phyloP scores from a whole-genome alignment of 2,113 vertebrate genomes.

The Rallus limicola region DNA sequence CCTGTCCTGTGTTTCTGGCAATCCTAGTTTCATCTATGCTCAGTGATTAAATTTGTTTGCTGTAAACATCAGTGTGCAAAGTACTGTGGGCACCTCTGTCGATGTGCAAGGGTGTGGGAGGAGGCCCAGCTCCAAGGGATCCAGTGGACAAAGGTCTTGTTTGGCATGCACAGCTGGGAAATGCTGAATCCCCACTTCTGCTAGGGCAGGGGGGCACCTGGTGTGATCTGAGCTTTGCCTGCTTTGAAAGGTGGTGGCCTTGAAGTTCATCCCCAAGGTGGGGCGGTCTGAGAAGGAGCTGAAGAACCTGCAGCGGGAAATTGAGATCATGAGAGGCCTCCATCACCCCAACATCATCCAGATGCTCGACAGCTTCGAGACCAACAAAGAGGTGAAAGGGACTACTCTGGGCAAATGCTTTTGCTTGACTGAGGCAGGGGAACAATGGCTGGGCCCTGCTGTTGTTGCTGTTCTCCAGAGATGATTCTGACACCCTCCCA shows the following conservation, averaged over 20 bases:
- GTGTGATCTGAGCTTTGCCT: neutral
- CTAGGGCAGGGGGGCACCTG: neutral
- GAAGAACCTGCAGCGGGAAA: conserved; percentile 87
- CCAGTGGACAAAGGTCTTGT: neutral
- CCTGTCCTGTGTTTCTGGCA: neutral
- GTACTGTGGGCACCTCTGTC: neutral
- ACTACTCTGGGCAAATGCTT: neutral
- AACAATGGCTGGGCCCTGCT: neutral
- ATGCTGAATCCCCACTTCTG: neutral
- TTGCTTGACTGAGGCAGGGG: neutral
- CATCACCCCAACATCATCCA: conserved; percentile 93
- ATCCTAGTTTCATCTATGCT: neutral
- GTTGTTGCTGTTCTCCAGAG: neutral
- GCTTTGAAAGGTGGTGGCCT: conserved; percentile 86
- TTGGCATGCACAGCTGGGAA: neutral
- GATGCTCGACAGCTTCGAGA: conserved; percentile 95
- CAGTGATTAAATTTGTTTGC: neutral
- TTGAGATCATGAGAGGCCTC: conserved; percentile 92
- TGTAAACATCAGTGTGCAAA: neutral
- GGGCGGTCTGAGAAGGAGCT: conserved; percentile 92
- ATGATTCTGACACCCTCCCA: neutral
- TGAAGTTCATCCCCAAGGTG: conserved; percentile 95
- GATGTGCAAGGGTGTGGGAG: neutral
- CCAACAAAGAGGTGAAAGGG: conserved; percentile 85
- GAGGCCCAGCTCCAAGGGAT: neutral